Base-by-base conservation (phyloP, 2,888 invertebrate species). In the Athetis lepigone region DNA sequence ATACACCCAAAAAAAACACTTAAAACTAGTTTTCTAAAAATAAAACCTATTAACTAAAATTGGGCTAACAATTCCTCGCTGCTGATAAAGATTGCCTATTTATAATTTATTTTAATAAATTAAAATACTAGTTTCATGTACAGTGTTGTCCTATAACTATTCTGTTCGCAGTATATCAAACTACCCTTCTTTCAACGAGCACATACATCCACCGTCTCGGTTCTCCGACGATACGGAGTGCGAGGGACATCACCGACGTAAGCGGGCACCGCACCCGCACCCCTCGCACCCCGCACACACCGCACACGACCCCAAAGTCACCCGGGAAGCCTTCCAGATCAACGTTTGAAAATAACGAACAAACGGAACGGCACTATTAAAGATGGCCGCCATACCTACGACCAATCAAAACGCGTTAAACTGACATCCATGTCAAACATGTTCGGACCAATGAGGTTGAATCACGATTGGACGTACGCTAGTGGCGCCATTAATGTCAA, bases 171-270 rank as follows among this genome's bases (percentile, higher is more conserved):
- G 97, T 95, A 97, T 97, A 96, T 97, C 97, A 81, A 97, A 97
- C 92, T 97, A 97, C 92, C 96, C 96, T 84, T 97, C 97, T 91
- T 97, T 97, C 96, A 97, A 96, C 95, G 97, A 97, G 86, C 96
- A 97, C 92, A 97, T 97, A 87, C 97, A 98, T 95, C 98, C 98
- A 85, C 98, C 98, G 85, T 96, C 97, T 85, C 96, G 98, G 76
- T 98, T 98, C 96, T 97, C 98, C 82, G 98, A 98, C 95, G 96
- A 96, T 88, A 96, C 96, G 58, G 96, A 96, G 85, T 95, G 96
- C 91, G 96, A 96, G 87, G 92, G 87, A 0, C 95, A 92, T 83
- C 92, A 88, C 74, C 87, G 95, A 4, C 86, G 94, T 77, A 93
- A 93, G 84, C 87, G 96, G 54, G 81, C 81, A 45, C 89, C 89